Evolutionary conservation across 2,797 vertebrate species (phyloP), one percentile per base, ranked within the genome.

Genomic region (Potorous gilbertii): DNA sequence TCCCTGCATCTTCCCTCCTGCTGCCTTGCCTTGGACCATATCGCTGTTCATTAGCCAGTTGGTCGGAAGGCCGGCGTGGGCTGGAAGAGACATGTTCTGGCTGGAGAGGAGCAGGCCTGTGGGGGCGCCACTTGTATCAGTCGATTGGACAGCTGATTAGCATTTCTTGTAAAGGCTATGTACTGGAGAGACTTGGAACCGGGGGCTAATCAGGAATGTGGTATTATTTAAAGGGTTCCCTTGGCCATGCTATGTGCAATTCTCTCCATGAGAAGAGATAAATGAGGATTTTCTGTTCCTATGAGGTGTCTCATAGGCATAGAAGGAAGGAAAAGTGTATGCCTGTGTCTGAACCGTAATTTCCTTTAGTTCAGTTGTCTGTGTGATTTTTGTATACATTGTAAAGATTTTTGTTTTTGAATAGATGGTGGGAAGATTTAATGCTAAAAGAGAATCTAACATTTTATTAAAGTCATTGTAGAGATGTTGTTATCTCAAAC

Each of bases 41-140:
- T 93, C 57, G 3, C 40, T 92, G n/a, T 90, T 95, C 55, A 93
- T 89, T 62, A 54, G 50, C 92, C 46, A 52, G 1, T 92, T 74
- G n/a, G 31, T 92, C 52, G 50, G 9, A 40, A 92, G 3, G 24
- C 40, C 55, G 52, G 81, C n/a, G 56, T 91, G 54, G 50, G 27
- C 28, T 31, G 74, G 56, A 91, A 3, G 28, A 89, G 90, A 57
- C 93, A 29, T 1, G 14, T 81, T 81, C 40, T 81, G 74, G 56
- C 56, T 55, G 54, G 54, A 90, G 56, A 93, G n/a, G 6, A 66
- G 5, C 50, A 56, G 91, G 27, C 29, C 1, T 14, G n/a, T 40
- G 66, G 28, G 54, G 31, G 28, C 50, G 2, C 50, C 27, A 6
- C 54, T 52, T 34, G 4, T 34, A 29, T 55, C 54, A 54, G 54